Evolutionary conservation across 2,113 vertebrate species (phyloP), one percentile per base, ranked within the genome.

Genomic region (Callocephalon fimbriatum): DNA sequence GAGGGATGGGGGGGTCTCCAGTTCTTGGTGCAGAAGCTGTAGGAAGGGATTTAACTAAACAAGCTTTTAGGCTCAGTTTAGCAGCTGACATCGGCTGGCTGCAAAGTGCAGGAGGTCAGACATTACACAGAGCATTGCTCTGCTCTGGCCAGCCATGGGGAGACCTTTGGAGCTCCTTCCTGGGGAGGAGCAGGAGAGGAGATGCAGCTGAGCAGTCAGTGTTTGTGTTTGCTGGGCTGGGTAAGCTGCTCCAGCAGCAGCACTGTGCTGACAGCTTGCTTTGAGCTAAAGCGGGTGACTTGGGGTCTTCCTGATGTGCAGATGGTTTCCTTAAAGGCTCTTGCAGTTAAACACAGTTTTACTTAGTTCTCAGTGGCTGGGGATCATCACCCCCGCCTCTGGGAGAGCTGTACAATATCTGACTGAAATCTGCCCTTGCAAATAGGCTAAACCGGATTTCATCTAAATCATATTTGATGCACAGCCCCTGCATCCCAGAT

Each of bases 181-280:
- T 3, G 18, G 48, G 73, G 25, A 65, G 86, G 20, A 29, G 67
- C 67, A 35, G 80, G 21, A 37, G 65, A 31, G 35, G 80, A 56
- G n/a, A n/a, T 0, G 8, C 47, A 87, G 81, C 58, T 0, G n/a
- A 54, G 56, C 40, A 18, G 56, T 6, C 25, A 1, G 1, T 4
- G 32, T 50, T n/a, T 6, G 18, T 2, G 0, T 61, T 47, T 25
- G 53, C 18, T 85, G 82, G 16, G 44, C 44, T 44, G 44, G 44
- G 17, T 44, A 18, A 44, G 44, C 44, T 58, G 32, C 32, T 58
- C 32, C 56, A 58, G 56, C 56, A 58, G n/a, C 29, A 53, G 71
- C 70, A 1, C 42, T 8, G n/a, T 10, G 0, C 74, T 56, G 90
- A 83, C 82, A 76, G 58, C 29, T 66, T 29, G 58, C 73, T 35